These are phyloP conservation scores for Conistra vaccinii DNA, from an alignment of 2,888 invertebrate species.

Conservation along the genomic window DNA sequence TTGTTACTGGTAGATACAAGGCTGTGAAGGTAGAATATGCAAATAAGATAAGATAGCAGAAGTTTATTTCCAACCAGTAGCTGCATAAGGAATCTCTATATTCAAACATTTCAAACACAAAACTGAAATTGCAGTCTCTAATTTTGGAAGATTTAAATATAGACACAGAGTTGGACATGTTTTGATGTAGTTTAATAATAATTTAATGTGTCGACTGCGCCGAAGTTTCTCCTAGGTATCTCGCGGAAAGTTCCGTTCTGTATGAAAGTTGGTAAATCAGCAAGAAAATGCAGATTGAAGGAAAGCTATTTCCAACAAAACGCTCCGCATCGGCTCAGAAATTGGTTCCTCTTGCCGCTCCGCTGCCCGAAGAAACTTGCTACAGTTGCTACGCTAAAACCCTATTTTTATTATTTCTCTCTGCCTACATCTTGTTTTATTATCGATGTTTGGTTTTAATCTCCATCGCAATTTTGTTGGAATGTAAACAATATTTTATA, in stretches of 20 bases:
- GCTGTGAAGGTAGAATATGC: slow-evolving; percentile 10
- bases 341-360: slow-evolving; percentile 89
- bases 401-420: slow-evolving; percentile 88
- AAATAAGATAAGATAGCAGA: slow-evolving; percentile 26
- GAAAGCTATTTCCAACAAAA: slow-evolving; percentile 91
- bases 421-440: slow-evolving; percentile 80
- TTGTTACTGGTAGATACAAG: slow-evolving; percentile 6
- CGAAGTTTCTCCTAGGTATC: slow-evolving; percentile 78
- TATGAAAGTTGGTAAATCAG: slow-evolving; percentile 90
- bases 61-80: slow-evolving; percentile 8
- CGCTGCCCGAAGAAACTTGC: slow-evolving; percentile 87
- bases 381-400: slow-evolving; percentile 86
- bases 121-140: slow-evolving; percentile 40
- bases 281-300: slow-evolving; percentile 91
- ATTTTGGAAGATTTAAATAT: slow-evolving; percentile 45
- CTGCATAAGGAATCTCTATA: slow-evolving; percentile 12
- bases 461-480: slow-evolving; percentile 71
- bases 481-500: slow-evolving; percentile 56
- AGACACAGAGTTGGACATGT: slow-evolving; percentile 51
- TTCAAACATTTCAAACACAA: slow-evolving; percentile 28
- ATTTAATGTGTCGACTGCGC: slow-evolving; percentile 81
- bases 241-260: slow-evolving; percentile 78
- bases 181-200: slow-evolving; percentile 77
- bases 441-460: slow-evolving; percentile 84
- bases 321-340: slow-evolving; percentile 89